Base-by-base conservation (phyloP, 2,113 vertebrate genomes). In the Eleginops maclovinus region DNA sequence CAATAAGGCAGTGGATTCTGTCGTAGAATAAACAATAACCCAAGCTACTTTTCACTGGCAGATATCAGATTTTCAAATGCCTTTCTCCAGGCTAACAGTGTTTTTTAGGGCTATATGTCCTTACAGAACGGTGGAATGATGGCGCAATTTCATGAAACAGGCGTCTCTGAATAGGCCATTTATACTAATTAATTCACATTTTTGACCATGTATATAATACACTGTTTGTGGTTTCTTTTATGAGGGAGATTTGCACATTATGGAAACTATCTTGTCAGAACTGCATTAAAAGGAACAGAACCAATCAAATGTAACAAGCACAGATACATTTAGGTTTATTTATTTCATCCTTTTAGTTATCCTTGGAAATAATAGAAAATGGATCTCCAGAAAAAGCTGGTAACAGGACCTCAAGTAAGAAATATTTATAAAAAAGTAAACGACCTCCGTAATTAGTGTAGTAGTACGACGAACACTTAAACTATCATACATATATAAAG, bases 31-130 rank as follows among this genome's bases (percentile, higher is more conserved):
- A 77, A 79, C 61, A 81, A 82, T 43, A 70, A 75, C 31, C 59
- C 79, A 62, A 77, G 76, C 79, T 74, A 82, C 60, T 83, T 87
- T 80, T 72, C 15, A 17, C 73, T 26, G 5, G 47, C 24, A 82
- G 72, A 77, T 64, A 77, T 61, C 75, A 70, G 43, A 53, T 49
- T 55, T 81, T 88, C 72, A 87, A 63, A 74, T 9, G 19, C 40
- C n/a, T 77, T 85, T 49, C 17, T 47, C 26, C 55, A 26, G 31
- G 84, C 58, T 54, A 77, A 46, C 47, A 43, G 51, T 77, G 49
- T 62, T 8, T 70, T n/a, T 65, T 19, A 22, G 7, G 22, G 21
- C 14, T 46, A 43, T 77, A 82, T 87, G 73, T 70, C 71, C 47
- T 72, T 58, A 46, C 16, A 2, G 58, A 47, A 60, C 56, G 55